Percentiles rank a stretch among this genome's conserved stretches.
These are phyloP conservation scores for Melanaphis sacchari DNA, from an alignment of 1,140 invertebrate species.

Conservation along the genomic window DNA sequence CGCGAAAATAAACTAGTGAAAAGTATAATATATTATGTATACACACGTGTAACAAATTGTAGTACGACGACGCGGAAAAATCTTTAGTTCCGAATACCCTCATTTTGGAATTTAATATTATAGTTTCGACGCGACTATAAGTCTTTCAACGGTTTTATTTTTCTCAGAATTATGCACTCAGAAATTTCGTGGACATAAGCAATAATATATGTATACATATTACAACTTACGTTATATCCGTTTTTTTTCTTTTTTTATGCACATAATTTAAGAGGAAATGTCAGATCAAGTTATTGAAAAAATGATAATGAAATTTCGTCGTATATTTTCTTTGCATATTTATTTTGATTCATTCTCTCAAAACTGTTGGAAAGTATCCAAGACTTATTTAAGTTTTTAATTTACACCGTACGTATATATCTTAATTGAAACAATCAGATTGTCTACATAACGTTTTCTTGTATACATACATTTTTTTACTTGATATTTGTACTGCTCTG, in stretches of 20 bases:
- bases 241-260: not conserved
- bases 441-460: not conserved
- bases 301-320: not conserved
- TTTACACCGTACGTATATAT: not conserved
- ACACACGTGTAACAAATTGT: not conserved
- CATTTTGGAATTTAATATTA: not conserved
- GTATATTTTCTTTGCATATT: not conserved
- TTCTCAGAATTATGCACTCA: not conserved
- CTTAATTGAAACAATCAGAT: not conserved
- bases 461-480: not conserved
- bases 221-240: not conserved
- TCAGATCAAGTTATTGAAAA: not conserved
- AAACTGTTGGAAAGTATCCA: not conserved
- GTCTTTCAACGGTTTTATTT: not conserved
- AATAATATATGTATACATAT: not conserved
- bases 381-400: not conserved
- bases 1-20: not conserved
- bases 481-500: not conserved
- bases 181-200: not conserved
- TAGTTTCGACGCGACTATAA: not conserved
- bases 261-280: not conserved
- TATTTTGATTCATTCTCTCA: not conserved
- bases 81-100: not conserved
- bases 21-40: not conserved
- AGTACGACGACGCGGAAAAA: not conserved